A percentile compares a stretch with the other conserved stretches of the same genome.
These are phyloP conservation scores for Acipenser transmontanus DNA, from an alignment of 2,797 vertebrate genomes.

Conservation along the genomic window DNA sequence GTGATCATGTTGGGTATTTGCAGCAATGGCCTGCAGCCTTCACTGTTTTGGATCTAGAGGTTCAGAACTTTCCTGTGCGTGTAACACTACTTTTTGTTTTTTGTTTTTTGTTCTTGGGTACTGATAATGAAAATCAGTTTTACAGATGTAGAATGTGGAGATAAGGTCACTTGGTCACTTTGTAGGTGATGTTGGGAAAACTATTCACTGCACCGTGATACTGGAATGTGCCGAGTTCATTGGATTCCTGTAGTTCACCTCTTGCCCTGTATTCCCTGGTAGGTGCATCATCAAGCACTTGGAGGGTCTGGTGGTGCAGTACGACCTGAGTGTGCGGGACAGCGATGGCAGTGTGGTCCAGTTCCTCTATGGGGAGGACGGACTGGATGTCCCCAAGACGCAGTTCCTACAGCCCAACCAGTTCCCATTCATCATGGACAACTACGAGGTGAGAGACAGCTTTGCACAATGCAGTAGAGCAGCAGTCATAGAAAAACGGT, in stretches of 20 bases:
- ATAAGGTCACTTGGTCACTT: no score
- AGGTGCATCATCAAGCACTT: constrained; percentile 95
- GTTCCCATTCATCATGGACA: constrained; percentile 87
- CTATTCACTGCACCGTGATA: background rate
- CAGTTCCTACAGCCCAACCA: constrained; percentile 81
- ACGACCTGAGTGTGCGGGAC: constrained; percentile 90
- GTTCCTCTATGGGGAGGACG: constrained; percentile 94
- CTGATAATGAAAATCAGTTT: no score
- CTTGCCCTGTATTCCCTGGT: background rate
- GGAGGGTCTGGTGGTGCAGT: constrained; percentile 91
- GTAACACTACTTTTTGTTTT: no score
- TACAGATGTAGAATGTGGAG: no score
- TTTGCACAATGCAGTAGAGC: background rate
- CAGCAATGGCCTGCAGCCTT: no score
- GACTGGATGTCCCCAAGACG: constrained; percentile 89
- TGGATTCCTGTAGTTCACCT: constrained; percentile 1
- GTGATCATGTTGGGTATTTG: no score
- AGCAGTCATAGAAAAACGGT: background rate
- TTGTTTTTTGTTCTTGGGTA: no score
- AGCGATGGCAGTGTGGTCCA: constrained; percentile 92
- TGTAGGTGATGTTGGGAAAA: no score
- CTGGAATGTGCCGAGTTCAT: background rate
- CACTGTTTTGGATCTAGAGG: no score
- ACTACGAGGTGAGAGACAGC: constrained; percentile 71
- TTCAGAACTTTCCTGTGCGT: no score